Evolutionary conservation across 2,888 invertebrate species (phyloP), one percentile per base, ranked within the genome.

Genomic region (Bimastos eiseni): DNA sequence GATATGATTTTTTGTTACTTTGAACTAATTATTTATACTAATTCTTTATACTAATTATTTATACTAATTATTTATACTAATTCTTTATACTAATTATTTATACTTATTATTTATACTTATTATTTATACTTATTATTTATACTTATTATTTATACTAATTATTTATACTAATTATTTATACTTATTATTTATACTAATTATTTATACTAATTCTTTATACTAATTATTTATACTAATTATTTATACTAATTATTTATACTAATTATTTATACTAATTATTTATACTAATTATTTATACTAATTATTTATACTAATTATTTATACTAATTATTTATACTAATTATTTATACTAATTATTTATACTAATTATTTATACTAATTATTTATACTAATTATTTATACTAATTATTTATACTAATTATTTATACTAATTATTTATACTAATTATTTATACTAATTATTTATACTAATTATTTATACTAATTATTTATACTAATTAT

Each of bases 71-170:
- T n/a, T n/a, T n/a, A n/a, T n/a, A n/a, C n/a, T n/a, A n/a, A n/a
- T n/a, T n/a, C n/a, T n/a, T 5, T 86, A 30, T 13, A 86, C 86
- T n/a, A 30, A 21, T 37, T 30, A 30, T 11, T 38, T 24, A 24
- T 3, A 19, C 55, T 21, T 91, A n/a, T 90, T 33, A 30, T 24
- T 90, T 41, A 84, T n/a, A 8, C 88, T 90, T 89, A n/a, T n/a
- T n/a, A n/a, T n/a, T 5, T 86, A 30, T 13, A 86, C 86, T n/a
- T 5, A 21, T 37, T 30, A 30, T 11, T 38, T 24, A 24, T 3
- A 19, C 55, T n/a, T n/a, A n/a, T n/a, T n/a, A n/a, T n/a, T 5
- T 86, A 30, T 13, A 86, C 86, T n/a, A 30, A 21, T 37, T 30
- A 30, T 11, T 38, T 24, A 24, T 3, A 19, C 55, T n/a, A n/a